phyloP scores from a whole-genome alignment of 2,113 vertebrate genomes.

The Lontra canadensis region DNA sequence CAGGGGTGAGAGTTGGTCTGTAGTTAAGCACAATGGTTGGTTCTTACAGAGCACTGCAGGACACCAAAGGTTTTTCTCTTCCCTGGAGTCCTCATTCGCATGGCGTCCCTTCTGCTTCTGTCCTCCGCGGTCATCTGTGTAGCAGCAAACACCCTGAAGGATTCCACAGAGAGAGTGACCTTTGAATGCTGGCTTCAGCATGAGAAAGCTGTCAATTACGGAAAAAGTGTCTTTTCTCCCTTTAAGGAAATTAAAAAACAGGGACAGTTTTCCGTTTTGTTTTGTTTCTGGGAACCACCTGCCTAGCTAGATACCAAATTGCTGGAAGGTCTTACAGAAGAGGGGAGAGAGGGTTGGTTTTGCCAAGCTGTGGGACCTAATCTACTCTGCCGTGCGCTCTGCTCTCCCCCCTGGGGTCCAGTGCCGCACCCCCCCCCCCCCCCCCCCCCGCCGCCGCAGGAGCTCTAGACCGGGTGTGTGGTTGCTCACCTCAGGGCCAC shows the following conservation, averaged over 20 bases:
- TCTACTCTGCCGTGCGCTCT: background rate
- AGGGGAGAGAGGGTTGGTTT: background rate
- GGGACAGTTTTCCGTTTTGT: background rate
- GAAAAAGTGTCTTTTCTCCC: background rate
- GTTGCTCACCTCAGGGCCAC: background rate
- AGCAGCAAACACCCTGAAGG: background rate
- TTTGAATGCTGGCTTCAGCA: background rate
- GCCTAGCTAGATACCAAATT: background rate
- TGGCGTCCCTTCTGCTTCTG: background rate
- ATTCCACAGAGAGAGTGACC: background rate
- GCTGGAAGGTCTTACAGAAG: background rate
- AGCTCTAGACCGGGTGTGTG: background rate
- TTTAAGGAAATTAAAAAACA: background rate
- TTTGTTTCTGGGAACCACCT: background rate
- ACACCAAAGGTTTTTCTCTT: background rate
- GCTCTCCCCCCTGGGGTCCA: background rate
- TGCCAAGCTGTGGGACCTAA: background rate
- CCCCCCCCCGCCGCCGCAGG: accelerated
- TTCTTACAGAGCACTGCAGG: background rate
- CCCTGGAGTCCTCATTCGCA: background rate
- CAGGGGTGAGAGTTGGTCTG: background rate
- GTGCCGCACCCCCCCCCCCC: too few species aligned
- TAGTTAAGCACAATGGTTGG: background rate
- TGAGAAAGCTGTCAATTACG: background rate
- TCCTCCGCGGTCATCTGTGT: background rate